Percentiles rank a stretch among this genome's conserved stretches.
Conservation (phyloP, 37 sponge, comb jelly and placozoan species). For the Cliona cf. orientalis region DNA sequence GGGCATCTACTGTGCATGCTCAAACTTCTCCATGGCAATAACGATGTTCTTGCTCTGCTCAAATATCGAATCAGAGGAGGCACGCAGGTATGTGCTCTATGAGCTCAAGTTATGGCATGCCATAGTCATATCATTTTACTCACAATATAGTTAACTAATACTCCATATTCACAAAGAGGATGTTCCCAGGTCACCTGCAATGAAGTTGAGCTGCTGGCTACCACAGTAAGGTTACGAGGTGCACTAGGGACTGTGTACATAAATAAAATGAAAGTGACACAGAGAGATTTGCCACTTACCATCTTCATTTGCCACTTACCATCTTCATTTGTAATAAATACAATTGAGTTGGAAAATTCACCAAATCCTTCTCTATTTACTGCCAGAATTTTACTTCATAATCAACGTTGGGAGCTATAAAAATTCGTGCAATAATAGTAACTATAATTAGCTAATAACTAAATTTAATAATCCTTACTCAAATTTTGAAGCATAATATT, state of each 20-base stretch:
- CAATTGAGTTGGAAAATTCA: conserved; percentile 2
- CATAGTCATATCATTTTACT: neutral
- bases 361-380: conserved; percentile 30
- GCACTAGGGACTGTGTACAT: conserved; percentile 3
- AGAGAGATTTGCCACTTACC: too few relatives aligned
- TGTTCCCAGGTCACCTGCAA: conserved; percentile 31
- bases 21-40: too few relatives aligned
- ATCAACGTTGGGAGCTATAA: conserved; percentile 33
- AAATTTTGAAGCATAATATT: conserved; percentile 14
- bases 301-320: conserved; percentile 20
- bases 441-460: neutral
- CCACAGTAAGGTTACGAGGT: conserved; percentile 6
- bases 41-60: too few relatives aligned
- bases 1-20: too few relatives aligned
- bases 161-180: conserved; percentile 55
- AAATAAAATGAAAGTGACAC: too few relatives aligned
- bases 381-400: conserved; percentile 42
- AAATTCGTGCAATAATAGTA: neutral
- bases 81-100: too few relatives aligned
- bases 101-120: too few relatives aligned
- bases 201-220: conserved; percentile 6
- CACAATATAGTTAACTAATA: conserved; percentile 22
- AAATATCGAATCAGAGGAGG: too few relatives aligned
- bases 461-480: conserved; percentile 11
- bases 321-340: conserved; percentile 27